Conservation (phyloP, 2,888 invertebrate genomes). For the Scaptomyza caliginosa region DNA sequence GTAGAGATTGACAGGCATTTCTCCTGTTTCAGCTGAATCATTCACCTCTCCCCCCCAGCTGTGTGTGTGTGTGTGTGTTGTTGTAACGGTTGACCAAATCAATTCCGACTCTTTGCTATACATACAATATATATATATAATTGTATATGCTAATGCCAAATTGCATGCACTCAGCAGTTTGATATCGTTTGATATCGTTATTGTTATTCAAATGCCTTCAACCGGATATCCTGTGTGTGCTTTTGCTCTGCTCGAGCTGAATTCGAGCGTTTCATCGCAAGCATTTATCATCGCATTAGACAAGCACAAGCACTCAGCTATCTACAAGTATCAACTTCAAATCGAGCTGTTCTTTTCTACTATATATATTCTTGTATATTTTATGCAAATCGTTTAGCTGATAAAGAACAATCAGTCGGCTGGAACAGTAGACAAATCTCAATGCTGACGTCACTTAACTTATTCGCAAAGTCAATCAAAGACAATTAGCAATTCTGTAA, state of each 20-base stretch:
- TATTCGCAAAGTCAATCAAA: constrained; percentile 5
- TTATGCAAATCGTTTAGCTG: constrained; percentile 52
- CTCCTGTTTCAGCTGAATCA: constrained; percentile 58
- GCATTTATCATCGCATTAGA: constrained; percentile 77
- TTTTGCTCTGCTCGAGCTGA: constrained; percentile 29
- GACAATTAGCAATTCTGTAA: constrained; percentile 3
- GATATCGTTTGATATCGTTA: constrained; percentile 58
- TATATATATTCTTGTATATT: constrained; percentile 40
- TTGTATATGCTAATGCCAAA: constrained; percentile 52
- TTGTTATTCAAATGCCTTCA: constrained; percentile 69
- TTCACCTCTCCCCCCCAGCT: constrained; percentile 36
- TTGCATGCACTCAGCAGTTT: constrained; percentile 52
- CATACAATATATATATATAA: constrained; percentile 5
- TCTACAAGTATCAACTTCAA: constrained; percentile 15
- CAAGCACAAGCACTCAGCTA: constrained; percentile 59
- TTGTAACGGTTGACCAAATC: constrained; percentile 76
- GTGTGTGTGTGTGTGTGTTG: constrained; percentile 45
- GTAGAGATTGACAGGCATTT: constrained; percentile 29
- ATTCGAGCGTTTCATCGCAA: constrained; percentile 68
- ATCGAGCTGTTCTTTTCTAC: constrained; percentile 9
- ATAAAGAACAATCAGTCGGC: constrained; percentile 13
- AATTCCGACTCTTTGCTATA: constrained; percentile 46
- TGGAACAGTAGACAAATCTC: neutral
- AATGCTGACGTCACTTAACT: constrained; percentile 27
- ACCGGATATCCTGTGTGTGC: constrained; percentile 70